Conservation (phyloP, 1,140 invertebrate genomes). For the Luehdorfia chinensis region DNA sequence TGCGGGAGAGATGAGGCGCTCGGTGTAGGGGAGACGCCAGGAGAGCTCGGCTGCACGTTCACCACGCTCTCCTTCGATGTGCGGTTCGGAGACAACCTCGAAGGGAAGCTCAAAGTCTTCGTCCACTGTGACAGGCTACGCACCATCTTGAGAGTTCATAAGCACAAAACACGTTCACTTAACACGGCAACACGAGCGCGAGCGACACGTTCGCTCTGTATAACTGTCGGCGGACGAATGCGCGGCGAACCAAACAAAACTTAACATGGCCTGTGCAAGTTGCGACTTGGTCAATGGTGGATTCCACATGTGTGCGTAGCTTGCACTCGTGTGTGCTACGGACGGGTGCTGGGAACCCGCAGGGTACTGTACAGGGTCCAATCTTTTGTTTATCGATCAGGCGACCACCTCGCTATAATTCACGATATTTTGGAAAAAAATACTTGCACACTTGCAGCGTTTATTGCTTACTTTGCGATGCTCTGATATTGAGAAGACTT, state of each 20-base stretch:
- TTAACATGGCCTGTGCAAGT: conserved; percentile 50
- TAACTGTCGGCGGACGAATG: conserved; percentile 33
- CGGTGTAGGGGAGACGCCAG: conserved; percentile 71
- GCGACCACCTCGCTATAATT: conserved; percentile 35
- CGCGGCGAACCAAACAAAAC: conserved; percentile 28
- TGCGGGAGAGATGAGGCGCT: conserved; percentile 73
- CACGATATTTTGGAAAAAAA: conserved; percentile 24
- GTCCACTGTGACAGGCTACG: conserved; percentile 91
- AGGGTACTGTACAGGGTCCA: conserved; percentile 31
- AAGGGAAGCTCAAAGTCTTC: conserved; percentile 91
- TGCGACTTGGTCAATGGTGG: conserved; percentile 40
- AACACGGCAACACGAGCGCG: conserved; percentile 31
- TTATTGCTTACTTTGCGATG: conserved; percentile 13
- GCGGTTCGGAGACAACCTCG: conserved; percentile 86
- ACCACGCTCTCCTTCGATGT: conserved; percentile 83
- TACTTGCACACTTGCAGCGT: conserved; percentile 18
- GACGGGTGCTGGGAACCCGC: conserved; percentile 39
- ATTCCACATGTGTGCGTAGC: conserved; percentile 23
- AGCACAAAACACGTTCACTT: conserved; percentile 62
- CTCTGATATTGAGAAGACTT: neutral
- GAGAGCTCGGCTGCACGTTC: conserved; percentile 71
- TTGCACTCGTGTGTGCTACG: conserved; percentile 24
- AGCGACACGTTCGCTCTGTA: conserved; percentile 46
- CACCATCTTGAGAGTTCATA: conserved; percentile 82
- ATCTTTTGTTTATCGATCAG: conserved; percentile 58